Base-by-base conservation (phyloP, 2,888 invertebrate genomes). In the Meta bourneti region DNA sequence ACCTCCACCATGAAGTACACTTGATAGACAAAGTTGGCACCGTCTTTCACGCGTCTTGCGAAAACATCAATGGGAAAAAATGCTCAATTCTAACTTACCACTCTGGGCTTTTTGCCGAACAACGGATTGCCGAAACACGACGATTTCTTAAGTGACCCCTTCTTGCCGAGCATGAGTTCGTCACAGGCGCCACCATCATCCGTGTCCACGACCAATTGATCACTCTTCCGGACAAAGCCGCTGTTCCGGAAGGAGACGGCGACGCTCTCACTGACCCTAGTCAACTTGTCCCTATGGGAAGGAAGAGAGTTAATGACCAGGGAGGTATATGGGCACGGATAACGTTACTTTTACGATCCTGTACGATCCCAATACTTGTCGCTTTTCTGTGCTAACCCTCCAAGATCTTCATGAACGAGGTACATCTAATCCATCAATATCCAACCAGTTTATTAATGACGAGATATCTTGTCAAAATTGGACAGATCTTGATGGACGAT, bases 161-260 rank as follows among this genome's bases (percentile, higher is more conserved):
- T 74, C 78, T 88, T 61, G 7, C 75, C 80, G 4, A 91, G 75
- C 86, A 91, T 72, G 9, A 89, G 77, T 80, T 87, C 90, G 52
- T 93, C 90, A 34, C 83, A 89, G 78, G 52, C 84, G 75, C 77
- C 81, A 11, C 71, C 80, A 71, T 93, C 90, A 69, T 91, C 92
- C 52, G 69, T 82, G 71, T 90, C 90, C 84, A 85, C 20, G 8
- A 90, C 88, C 16, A 90, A 20, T 1, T 77, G 70, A 70, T 80
- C 69, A 52, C 83, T 80, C 9, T 80, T 72, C 6, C 78, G 69
- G 19, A 74, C 79, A 77, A 78, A 90, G 51, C 77, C 83, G 2
- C 84, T 78, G n/a, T 92, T 93, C 34, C 90, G 81, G 79, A 92
- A 93, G 9, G 80, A 82, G 0, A 93, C 90, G 6, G 93, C 87